These are phyloP conservation scores for Ctenopoma multispine DNA, from an alignment of 2,797 vertebrate genomes.

Conservation along the genomic window DNA sequence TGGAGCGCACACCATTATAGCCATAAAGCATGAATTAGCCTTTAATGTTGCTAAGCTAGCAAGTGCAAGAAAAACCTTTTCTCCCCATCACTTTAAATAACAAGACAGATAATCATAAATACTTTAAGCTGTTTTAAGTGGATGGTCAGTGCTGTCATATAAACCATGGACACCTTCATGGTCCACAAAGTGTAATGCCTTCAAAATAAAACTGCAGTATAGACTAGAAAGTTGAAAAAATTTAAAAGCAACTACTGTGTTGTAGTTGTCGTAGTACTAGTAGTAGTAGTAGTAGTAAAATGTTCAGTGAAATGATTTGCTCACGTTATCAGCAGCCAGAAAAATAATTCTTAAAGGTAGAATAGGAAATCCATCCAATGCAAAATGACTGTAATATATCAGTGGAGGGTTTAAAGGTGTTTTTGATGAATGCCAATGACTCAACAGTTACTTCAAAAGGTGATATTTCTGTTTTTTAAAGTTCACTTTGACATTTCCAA, in stretches of 20 bases:
- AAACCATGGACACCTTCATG: too few species aligned
- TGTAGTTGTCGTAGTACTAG: neutral
- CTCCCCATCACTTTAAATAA: too few species aligned
- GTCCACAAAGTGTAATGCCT: neutral
- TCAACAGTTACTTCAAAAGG: constrained; percentile 35
- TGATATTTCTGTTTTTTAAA: constrained; percentile 42
- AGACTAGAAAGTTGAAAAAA: neutral
- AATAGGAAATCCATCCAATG: constrained; percentile 22
- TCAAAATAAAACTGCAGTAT: neutral
- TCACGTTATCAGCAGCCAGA: constrained; percentile 19
- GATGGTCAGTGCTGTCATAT: neutral
- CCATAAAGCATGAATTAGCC: too few species aligned
- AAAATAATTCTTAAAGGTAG: neutral
- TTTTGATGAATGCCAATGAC: constrained; percentile 43
- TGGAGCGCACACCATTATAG: too few species aligned
- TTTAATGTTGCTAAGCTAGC: too few species aligned
- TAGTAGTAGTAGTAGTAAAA: too few species aligned
- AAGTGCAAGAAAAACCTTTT: too few species aligned
- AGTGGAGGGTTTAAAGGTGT: constrained; percentile 3
- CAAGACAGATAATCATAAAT: too few species aligned
- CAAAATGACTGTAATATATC: constrained; percentile 17
- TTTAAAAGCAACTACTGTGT: neutral
- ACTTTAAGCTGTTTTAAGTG: constrained; percentile 1
- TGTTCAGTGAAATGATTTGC: neutral
- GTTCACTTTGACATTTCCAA: constrained; percentile 49